phyloP scores from a whole-genome alignment of 2,797 vertebrate genomes.

The Apogon talboti region DNA sequence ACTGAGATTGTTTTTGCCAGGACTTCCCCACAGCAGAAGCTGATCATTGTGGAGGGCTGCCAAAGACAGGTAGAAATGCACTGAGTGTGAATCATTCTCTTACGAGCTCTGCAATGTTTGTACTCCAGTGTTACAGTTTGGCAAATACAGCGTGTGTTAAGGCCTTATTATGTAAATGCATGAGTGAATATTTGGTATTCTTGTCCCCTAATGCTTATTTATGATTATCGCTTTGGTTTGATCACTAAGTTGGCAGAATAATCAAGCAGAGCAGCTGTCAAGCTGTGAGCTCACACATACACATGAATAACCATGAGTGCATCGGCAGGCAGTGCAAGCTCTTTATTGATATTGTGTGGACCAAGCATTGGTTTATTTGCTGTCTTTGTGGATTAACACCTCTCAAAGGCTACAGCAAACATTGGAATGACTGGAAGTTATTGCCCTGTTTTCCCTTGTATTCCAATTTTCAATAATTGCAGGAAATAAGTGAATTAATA shows the following conservation, averaged over 20 bases:
- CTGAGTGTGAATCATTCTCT: neutral
- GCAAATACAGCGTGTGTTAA: slow-evolving; percentile 19
- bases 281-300: slow-evolving; percentile 27
- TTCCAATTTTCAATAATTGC: no score
- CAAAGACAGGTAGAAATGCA: slow-evolving; percentile 89
- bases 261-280: slow-evolving; percentile 41
- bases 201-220: slow-evolving; percentile 9
- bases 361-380: no score
- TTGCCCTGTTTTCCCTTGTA: no score
- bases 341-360: neutral
- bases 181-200: slow-evolving; percentile 20
- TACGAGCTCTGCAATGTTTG: neutral
- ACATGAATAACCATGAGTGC: slow-evolving; percentile 39
- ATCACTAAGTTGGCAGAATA: slow-evolving; percentile 40
- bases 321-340: slow-evolving; percentile 1
- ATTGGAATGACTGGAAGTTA: no score
- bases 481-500: no score
- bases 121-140: slow-evolving; percentile 9
- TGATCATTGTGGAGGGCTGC: slow-evolving; percentile 97
- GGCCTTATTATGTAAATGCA: slow-evolving; percentile 29
- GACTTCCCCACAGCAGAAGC: slow-evolving; percentile 96
- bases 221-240: slow-evolving; percentile 39
- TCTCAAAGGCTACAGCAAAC: no score
- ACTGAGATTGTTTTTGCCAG: slow-evolving; percentile 97
- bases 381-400: no score